Percentiles rank a stretch among this genome's conserved stretches.
Evolutionary conservation across 2,888 invertebrate genomes (phyloP).

Genomic region (Escarpia spicata): DNA sequence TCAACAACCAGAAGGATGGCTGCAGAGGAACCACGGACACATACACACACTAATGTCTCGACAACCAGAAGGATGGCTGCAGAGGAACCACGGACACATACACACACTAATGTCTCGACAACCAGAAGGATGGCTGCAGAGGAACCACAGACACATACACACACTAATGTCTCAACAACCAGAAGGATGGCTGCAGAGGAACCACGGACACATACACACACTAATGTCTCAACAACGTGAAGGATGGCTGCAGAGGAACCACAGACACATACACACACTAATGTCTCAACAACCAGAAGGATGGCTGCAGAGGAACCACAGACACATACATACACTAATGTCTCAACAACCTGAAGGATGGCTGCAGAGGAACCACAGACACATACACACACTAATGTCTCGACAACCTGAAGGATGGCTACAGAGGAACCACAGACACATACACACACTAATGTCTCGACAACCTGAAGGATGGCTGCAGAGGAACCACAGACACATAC

Average conservation of each 20-base stretch:
- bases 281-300: constrained; percentile 68
- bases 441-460: constrained; percentile 42
- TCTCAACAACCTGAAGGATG: constrained; percentile 71
- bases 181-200: constrained; percentile 70
- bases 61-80: constrained; percentile 71
- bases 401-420: constrained; percentile 71
- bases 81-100: not conserved
- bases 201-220: not conserved
- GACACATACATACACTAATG: constrained; percentile 26
- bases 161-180: constrained; percentile 54
- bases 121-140: constrained; percentile 71
- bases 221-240: constrained; percentile 63
- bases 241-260: constrained; percentile 68
- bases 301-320: constrained; percentile 62
- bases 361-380: constrained; percentile 19
- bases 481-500: not conserved
- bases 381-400: constrained; percentile 39
- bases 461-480: constrained; percentile 71
- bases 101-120: constrained; percentile 44
- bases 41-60: constrained; percentile 41
- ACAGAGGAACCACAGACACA: not conserved
- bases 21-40: constrained; percentile 6
- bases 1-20: constrained; percentile 71
- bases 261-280: not conserved
- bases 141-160: not conserved